Conservation (phyloP, 2,888 invertebrate species). For the Copidosoma aretas region DNA sequence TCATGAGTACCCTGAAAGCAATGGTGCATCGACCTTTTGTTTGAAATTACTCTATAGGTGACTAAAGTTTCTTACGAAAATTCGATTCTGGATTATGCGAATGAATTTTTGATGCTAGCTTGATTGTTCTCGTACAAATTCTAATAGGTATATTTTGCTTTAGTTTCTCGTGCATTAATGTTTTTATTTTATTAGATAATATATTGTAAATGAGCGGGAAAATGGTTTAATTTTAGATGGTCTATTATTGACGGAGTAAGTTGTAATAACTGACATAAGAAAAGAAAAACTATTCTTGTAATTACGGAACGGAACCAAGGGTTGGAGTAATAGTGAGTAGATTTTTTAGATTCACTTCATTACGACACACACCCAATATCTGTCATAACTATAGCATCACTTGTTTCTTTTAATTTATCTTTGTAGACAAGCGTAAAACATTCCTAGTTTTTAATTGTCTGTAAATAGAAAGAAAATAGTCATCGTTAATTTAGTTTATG, state of each 20-base stretch:
- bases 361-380: constrained; percentile 32
- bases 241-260: constrained; percentile 21
- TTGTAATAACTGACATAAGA: constrained; percentile 28
- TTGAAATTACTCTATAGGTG: not conserved
- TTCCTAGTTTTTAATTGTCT: constrained; percentile 7
- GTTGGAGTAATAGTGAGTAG: constrained; percentile 43
- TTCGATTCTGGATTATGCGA: too few species aligned
- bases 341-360: constrained; percentile 40
- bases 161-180: not conserved
- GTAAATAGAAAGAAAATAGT: not conserved
- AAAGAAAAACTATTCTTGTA: constrained; percentile 53
- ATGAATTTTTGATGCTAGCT: not conserved
- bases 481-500: too few species aligned
- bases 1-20: constrained; percentile 24
- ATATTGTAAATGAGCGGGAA: constrained; percentile 30
- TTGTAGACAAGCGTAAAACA: too few species aligned
- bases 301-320: constrained; percentile 46
- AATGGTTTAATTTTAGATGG: constrained; percentile 23
- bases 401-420: too few species aligned
- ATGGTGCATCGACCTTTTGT: not conserved
- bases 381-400: constrained; percentile 25
- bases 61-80: not conserved
- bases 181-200: not conserved
- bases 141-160: not conserved
- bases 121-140: constrained; percentile 9